Evolutionary conservation across 2,797 vertebrate genomes (phyloP), one percentile per base, ranked within the genome.

Genomic region (Setipinna tenuifilis): DNA sequence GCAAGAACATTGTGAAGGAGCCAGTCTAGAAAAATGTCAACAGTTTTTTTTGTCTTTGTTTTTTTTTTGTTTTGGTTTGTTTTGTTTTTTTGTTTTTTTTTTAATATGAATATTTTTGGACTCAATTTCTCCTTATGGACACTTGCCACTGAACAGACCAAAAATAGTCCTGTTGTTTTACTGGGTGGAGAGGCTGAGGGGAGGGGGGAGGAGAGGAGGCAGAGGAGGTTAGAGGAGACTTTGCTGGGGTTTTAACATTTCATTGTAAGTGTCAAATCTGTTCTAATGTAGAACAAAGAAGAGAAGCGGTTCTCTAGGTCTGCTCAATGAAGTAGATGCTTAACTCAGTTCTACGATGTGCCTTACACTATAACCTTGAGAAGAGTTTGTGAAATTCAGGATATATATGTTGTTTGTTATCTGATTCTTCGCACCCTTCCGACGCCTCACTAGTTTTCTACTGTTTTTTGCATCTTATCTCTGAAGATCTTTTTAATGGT

Each of bases 391-490:
- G 97, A 97, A 97, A 97, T 97, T 99, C 98, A 99, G 98, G 98
- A 99, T 98, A 96, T 90, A 86, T 96, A 97, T 99, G 97, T 98
- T 97, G 97, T 99, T 97, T 98, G 98, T 98, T 97, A 96, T 97
- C 96, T 97, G 97, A 98, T 96, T 96, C 94, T 96, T 96, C 94
- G 97, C 97, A 96, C 97, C 97, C 96, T 98, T 97, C 96, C 96
- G 96, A 98, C 97, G 97, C 97, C 97, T 98, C 98, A 97, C 97
- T 98, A 98, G 97, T 98, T 99, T 99, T 99, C 97, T 99, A 99
- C 97, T 97, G 97, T 98, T 97, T 97, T 97, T 98, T 97, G 96
- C 96, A 96, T 99, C 97, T 98, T 96, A 97, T 97, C 98, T 97
- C 97, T 95, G 96, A 98, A 96, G 97, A 97, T 97, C 96, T 99